Percentiles rank a stretch among this genome's conserved stretches.
Conservation (phyloP, 2,113 vertebrate species). For the Mola mola region DNA sequence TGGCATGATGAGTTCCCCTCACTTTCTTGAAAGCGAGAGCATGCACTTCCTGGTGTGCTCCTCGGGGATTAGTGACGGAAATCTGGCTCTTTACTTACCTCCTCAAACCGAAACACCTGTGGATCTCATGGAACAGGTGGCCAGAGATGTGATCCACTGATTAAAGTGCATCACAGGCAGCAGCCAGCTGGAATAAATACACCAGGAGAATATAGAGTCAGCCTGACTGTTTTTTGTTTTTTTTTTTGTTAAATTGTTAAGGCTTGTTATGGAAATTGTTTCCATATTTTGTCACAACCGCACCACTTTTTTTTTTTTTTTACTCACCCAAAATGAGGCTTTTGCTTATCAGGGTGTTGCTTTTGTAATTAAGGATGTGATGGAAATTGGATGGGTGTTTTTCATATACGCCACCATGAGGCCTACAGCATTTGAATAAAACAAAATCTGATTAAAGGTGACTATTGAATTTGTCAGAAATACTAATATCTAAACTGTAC, state of each 20-base stretch:
- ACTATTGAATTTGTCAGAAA: no score
- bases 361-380: no score
- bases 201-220: constrained; percentile 7
- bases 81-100: constrained; percentile 17
- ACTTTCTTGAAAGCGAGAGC: constrained; percentile 1
- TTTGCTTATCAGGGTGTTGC: no score
- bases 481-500: no score
- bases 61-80: constrained; percentile 26
- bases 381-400: no score
- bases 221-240: no score
- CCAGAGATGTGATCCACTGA: constrained; percentile 33
- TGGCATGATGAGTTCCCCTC: neutral
- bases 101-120: constrained; percentile 51
- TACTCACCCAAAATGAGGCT: no score
- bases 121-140: constrained; percentile 70
- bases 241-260: no score
- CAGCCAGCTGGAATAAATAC: constrained; percentile 10
- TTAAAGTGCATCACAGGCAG: constrained; percentile 37
- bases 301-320: no score
- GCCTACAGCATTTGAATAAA: no score
- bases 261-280: constrained; percentile 8
- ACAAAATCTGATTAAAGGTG: no score
- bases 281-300: constrained; percentile 21
- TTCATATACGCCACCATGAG: no score
- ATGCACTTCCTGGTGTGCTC: constrained; percentile 22